Conservation (phyloP, 2,113 vertebrate species). For the Malurus elegans region DNA sequence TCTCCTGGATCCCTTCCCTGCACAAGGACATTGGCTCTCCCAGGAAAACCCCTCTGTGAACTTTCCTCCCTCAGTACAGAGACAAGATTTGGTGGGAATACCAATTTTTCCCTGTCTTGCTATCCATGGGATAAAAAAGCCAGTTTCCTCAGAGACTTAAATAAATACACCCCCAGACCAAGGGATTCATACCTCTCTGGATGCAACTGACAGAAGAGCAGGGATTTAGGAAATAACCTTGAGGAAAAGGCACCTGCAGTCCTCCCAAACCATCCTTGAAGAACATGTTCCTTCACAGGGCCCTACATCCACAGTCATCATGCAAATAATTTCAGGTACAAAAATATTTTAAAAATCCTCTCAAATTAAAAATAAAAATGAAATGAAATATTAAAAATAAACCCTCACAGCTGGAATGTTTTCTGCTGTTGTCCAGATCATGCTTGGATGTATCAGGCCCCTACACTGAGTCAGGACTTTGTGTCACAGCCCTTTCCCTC, state of each 20-base stretch:
- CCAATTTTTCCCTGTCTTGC: background rate
- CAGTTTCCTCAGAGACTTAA: background rate
- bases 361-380: too few species aligned
- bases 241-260: rapidly evolving
- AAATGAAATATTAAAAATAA: too few species aligned
- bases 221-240: background rate
- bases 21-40: background rate
- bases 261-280: background rate
- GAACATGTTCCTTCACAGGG: rapidly evolving
- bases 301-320: background rate
- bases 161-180: background rate
- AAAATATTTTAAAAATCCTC: background rate
- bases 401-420: background rate
- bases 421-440: background rate
- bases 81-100: background rate
- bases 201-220: background rate
- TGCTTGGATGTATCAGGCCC: background rate
- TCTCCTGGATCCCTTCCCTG: background rate
- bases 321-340: background rate
- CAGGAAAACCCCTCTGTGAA: background rate
- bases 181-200: background rate
- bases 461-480: background rate
- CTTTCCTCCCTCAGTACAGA: background rate
- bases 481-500: background rate
- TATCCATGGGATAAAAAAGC: background rate